Percentiles rank a stretch among this genome's conserved stretches.
Evolutionary conservation across 2,113 vertebrate genomes (phyloP).

Genomic region (Cardinalis cardinalis): DNA sequence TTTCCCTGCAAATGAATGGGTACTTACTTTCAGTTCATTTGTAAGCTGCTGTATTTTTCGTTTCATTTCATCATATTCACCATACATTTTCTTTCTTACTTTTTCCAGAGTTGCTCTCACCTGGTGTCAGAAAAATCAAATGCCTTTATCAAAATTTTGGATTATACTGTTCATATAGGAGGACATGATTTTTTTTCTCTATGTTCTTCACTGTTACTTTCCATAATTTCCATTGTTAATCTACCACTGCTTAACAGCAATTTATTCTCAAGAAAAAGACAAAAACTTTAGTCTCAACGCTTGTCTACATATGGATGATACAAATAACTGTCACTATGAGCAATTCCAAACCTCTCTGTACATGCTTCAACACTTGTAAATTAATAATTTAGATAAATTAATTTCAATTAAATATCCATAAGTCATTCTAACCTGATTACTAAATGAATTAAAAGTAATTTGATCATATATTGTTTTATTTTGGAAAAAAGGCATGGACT

Average conservation of each 20-base stretch:
- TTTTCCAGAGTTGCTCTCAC: slow-evolving; percentile 96
- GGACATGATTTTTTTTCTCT: not conserved
- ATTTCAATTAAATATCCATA: not conserved
- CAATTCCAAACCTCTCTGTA: not conserved
- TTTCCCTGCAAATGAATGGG: not conserved
- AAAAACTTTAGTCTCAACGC: not conserved
- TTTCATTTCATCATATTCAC: slow-evolving; percentile 94
- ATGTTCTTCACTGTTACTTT: not conserved
- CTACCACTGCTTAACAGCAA: not conserved
- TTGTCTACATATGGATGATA: not conserved
- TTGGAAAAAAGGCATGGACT: not conserved
- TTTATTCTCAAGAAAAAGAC: not conserved
- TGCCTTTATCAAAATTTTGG: not conserved
- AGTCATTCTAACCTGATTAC: not conserved
- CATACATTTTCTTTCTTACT: slow-evolving; percentile 91
- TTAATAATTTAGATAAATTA: not conserved
- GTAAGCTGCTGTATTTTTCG: slow-evolving; percentile 89
- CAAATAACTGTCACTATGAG: not conserved
- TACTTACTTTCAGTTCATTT: slow-evolving; percentile 85
- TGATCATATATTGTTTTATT: not conserved
- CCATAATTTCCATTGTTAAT: not conserved
- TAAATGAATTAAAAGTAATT: not conserved
- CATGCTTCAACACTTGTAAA: not conserved
- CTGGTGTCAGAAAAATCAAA: slow-evolving; percentile 65
- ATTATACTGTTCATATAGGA: not conserved